Evolutionary conservation across 2,797 vertebrate genomes (phyloP).

Genomic region (Gallinago nigripennis): DNA sequence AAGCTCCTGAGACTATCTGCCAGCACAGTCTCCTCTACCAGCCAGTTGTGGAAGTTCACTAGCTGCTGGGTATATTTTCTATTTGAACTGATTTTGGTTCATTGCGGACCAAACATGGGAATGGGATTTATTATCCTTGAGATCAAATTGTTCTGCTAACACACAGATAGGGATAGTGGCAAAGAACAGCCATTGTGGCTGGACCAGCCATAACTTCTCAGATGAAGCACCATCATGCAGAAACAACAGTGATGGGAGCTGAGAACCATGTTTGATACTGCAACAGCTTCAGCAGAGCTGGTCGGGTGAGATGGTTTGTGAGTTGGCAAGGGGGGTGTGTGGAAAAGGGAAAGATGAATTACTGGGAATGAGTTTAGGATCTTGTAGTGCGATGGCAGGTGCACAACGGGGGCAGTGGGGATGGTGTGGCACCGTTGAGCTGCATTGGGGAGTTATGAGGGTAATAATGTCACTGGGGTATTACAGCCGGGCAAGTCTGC

Average conservation of each 20-base stretch:
- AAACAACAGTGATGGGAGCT: not conserved
- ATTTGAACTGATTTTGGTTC: not conserved
- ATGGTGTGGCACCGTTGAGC: not conserved
- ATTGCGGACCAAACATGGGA: no score
- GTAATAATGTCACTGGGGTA: not conserved
- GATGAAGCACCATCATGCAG: not conserved
- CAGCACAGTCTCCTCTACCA: not conserved
- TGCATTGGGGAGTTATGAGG: accelerated
- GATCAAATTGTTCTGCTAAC: not conserved
- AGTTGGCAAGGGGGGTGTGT: not conserved
- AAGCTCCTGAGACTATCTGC: not conserved
- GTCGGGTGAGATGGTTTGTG: not conserved
- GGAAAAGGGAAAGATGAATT: not conserved
- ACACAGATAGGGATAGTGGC: not conserved
- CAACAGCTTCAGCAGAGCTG: not conserved
- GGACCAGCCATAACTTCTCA: not conserved
- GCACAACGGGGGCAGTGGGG: accelerated
- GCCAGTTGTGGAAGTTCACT: not conserved
- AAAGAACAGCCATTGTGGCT: not conserved
- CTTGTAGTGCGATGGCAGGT: accelerated
- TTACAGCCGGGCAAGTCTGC: not conserved
- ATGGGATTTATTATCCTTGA: not conserved
- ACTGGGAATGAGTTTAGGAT: not conserved
- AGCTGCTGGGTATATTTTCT: not conserved
- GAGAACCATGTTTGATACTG: not conserved